Base-by-base conservation (phyloP, 64 coral and sea anemone genomes). In the Astreopora myriophthalma region DNA sequence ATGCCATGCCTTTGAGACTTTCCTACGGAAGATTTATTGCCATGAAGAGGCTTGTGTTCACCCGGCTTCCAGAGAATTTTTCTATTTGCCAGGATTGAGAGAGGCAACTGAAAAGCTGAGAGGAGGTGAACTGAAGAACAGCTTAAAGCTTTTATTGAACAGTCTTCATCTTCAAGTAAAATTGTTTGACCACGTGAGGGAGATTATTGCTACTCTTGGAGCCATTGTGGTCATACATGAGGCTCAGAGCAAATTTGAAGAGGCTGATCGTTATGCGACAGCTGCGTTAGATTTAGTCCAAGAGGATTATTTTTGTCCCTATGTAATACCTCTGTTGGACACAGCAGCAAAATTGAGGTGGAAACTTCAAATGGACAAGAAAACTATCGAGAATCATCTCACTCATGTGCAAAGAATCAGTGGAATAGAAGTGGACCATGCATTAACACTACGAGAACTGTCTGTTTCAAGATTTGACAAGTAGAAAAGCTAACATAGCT, bases 111-210 rank as follows among this genome's bases (percentile, higher is more conserved):
- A 91, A 66, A 69, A 93, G 20, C 93, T 99, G 42, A 87, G 87
- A 73, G 97, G 97, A 52, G 97, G 97, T 1, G 72, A 93, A 80
- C 93, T 95, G 34, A 87, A 87, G 14, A 75, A 74, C 71, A 88
- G 89, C 28, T 79, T 99, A 38, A 91, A 89, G 60, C 88, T 96
- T 46, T 84, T 99, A 5, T 42, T 93, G 24, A 99, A 99, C 89
- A 92, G 73, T 11, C 83, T 99, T 6, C 97, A 99, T 29, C 87
- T 99, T 16, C 97, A 99, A 74, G 87, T 96, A n/a, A 99, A 99
- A 46, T 80, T 99, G 73, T 85, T 70, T 22, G 97, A 99, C 66
- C 57, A 90, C 35, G 74, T 82, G 31, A 88, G 77, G 34, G 94
- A 99, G 65, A 93, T 94, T 72, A 88, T 96, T 57, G 94, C 97